Percentiles rank a stretch among this genome's conserved stretches.
These are phyloP conservation scores for Dexiosoma caninum DNA, from an alignment of 2,888 invertebrate genomes.

Conservation along the genomic window DNA sequence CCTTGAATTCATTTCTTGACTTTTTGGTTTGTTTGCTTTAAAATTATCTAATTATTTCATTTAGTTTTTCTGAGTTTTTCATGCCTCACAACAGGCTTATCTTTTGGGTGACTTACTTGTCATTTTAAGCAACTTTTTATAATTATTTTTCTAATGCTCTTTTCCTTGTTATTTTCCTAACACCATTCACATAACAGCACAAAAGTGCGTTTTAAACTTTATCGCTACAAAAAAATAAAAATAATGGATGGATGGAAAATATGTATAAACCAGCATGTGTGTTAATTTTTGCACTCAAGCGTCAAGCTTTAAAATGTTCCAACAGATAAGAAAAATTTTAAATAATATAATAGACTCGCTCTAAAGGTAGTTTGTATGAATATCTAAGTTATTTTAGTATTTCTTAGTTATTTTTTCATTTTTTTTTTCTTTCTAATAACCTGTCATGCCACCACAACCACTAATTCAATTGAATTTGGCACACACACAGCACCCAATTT, in stretches of 20 bases:
- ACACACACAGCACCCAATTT: constrained; percentile 59
- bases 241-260: background rate
- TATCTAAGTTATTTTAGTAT: constrained; percentile 21
- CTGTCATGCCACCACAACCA: constrained; percentile 73
- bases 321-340: constrained; percentile 51
- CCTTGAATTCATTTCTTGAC: constrained; percentile 63
- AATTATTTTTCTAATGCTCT: constrained; percentile 56
- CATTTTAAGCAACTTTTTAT: constrained; percentile 59
- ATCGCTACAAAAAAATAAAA: constrained; percentile 1
- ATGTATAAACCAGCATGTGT: constrained; percentile 58
- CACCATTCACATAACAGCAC: constrained; percentile 14
- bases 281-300: constrained; percentile 60
- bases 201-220: constrained; percentile 51
- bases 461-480: constrained; percentile 68
- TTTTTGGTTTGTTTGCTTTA: background rate
- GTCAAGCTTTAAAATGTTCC: constrained; percentile 52
- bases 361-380: constrained; percentile 13
- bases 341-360: constrained; percentile 35
- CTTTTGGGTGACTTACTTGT: constrained; percentile 48
- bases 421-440: constrained; percentile 71
- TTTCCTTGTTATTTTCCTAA: constrained; percentile 47
- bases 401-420: constrained; percentile 17
- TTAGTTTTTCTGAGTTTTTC: background rate
- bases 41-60: constrained; percentile 52
- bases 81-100: constrained; percentile 38